Conservation (phyloP, 2,888 invertebrate genomes). For the Amiota minor region DNA sequence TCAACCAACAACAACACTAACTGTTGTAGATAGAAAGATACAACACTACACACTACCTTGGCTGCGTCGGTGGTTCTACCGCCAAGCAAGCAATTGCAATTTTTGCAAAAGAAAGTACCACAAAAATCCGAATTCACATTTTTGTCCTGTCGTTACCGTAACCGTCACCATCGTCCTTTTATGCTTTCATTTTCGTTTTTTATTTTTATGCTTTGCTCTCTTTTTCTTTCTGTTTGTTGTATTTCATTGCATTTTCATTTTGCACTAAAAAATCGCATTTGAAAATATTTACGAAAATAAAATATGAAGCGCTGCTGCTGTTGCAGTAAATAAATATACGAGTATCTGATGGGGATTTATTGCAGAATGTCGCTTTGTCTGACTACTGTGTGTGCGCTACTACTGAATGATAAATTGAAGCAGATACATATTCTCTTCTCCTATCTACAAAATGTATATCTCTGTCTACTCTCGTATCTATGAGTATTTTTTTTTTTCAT, state of each 20-base stretch:
- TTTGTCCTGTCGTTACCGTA: neutral
- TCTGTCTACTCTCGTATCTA: neutral
- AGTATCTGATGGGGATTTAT: slow-evolving; percentile 66
- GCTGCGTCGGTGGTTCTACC: neutral
- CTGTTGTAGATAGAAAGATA: neutral
- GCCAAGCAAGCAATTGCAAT: neutral
- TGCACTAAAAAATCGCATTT: slow-evolving; percentile 59
- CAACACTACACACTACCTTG: neutral
- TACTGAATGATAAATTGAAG: slow-evolving; percentile 68
- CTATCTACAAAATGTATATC: neutral
- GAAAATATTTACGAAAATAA: slow-evolving; percentile 58
- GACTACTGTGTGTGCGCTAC: slow-evolving; percentile 33
- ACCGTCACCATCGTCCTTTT: neutral
- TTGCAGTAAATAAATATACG: slow-evolving; percentile 66
- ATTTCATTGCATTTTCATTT: slow-evolving; percentile 2
- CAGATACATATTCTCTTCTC: slow-evolving; percentile 50
- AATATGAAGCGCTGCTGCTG: slow-evolving; percentile 49
- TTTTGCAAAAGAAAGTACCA: neutral
- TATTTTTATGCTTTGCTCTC: neutral
- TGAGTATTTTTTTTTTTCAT: slow-evolving; percentile 38
- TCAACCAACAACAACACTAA: slow-evolving; percentile 23
- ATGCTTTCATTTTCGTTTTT: neutral
- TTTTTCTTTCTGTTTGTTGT: neutral
- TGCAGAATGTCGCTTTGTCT: slow-evolving; percentile 40
- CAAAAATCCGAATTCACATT: slow-evolving; percentile 15